Conservation (phyloP, 2,888 invertebrate genomes). For the Fragum whitleyi region DNA sequence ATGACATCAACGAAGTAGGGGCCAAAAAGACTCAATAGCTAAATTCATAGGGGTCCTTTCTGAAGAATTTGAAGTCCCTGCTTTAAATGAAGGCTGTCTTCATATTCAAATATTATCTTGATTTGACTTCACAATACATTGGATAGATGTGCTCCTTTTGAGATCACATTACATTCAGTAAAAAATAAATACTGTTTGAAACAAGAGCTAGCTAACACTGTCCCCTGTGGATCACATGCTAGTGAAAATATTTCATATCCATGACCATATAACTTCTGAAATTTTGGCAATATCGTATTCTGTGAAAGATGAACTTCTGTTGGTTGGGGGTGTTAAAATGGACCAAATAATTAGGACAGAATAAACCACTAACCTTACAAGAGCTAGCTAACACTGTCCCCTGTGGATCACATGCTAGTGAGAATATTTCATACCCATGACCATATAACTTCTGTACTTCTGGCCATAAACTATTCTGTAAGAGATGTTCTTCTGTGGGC, state of each 20-base stretch:
- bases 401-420: slow-evolving; percentile 90
- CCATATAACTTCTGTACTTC: slow-evolving; percentile 98
- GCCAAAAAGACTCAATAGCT: too few relatives aligned
- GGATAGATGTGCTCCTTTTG: too few relatives aligned
- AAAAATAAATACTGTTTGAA: too few relatives aligned
- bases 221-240: slow-evolving; percentile 90
- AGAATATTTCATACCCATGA: slow-evolving; percentile 97
- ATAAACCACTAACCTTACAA: slow-evolving; percentile 87
- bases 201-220: slow-evolving; percentile 94
- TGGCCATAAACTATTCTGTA: slow-evolving; percentile 98
- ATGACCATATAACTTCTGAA: slow-evolving; percentile 98
- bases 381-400: slow-evolving; percentile 93
- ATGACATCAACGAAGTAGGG: too few relatives aligned
- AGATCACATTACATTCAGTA: too few relatives aligned
- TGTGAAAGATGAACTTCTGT: slow-evolving; percentile 96
- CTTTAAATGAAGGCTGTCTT: too few relatives aligned
- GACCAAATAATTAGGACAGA: too few relatives aligned
- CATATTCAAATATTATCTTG: too few relatives aligned
- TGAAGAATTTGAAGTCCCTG: too few relatives aligned
- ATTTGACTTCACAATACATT: too few relatives aligned
- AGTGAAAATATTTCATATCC: slow-evolving; percentile 95
- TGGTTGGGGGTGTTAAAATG: slow-evolving; percentile 91
- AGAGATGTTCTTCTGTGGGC: slow-evolving; percentile 95
- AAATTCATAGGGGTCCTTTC: too few relatives aligned
- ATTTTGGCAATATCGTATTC: slow-evolving; percentile 98